Base-by-base conservation (phyloP, 2,797 vertebrate species). In the Phyllotis vaccarum region DNA sequence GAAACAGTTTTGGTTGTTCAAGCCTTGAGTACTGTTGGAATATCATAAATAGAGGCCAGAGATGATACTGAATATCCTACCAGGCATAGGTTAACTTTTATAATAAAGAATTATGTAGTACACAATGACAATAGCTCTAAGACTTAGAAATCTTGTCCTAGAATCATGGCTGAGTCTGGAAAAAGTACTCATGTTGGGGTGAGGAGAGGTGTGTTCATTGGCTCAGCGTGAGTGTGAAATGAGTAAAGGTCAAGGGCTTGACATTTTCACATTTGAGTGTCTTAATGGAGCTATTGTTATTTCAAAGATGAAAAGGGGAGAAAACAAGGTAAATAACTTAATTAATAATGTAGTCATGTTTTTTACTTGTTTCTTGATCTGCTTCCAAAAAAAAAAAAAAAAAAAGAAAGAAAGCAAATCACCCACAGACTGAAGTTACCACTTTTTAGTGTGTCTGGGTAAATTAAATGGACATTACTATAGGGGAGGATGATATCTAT, bases 211-310 rank as follows among this genome's bases (percentile, higher is more conserved):
- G 62, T 90, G 90, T 94, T 92, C 83, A 37, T 91, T 92, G 92
- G 75, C 95, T 90, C 79, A 46, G 56, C 75, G 24, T 76, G 60
- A 60, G 34, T 91, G 54, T 72, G 82, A 96, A 93, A 95, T 95
- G 91, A 96, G 89, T 75, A 94, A 97, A 96, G 89, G 95, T 95
- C 95, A 97, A 95, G 93, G 79, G 40, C 79, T 96, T 97, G 80
- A 75, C 54, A 91, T 88, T 92, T 97, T 95, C 75, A 94, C 86
- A 93, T 95, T 96, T 80, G 24, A 78, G 58, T 96, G 80, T 83
- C 93, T 96, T 96, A 95, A 94, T 92, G 92, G 89, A 87, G 68
- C 86, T 93, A 95, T 68, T 95, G 86, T 97, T 96, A 95, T 95
- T 97, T 95, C 92, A 93, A 76, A 96, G 91, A 96, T 93, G 88